A percentile compares a stretch with the other conserved stretches of the same genome.
These are phyloP conservation scores for Cinclus cinclus DNA, from an alignment of 2,113 vertebrate species.

Conservation along the genomic window DNA sequence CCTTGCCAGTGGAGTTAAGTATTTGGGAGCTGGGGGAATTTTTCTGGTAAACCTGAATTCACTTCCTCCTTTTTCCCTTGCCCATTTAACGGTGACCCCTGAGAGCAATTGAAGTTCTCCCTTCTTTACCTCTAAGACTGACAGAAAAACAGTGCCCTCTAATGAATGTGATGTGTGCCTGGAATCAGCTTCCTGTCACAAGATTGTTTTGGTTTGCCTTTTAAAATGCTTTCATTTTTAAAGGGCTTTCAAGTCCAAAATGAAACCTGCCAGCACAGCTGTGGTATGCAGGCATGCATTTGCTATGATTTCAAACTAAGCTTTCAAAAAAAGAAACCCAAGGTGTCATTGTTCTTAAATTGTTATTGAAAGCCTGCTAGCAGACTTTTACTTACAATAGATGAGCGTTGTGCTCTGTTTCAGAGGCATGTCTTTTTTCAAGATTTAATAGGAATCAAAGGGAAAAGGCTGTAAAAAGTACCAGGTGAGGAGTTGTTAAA, in stretches of 20 bases:
- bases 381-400: neutral
- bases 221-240: neutral
- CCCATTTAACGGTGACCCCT: neutral
- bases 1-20: neutral
- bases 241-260: neutral
- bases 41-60: neutral
- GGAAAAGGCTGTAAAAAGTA: neutral
- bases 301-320: neutral
- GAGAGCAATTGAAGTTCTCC: neutral
- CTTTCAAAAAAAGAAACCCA: neutral
- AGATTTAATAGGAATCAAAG: neutral
- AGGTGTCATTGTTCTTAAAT: neutral
- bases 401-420: neutral
- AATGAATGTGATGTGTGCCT: conserved; percentile 29
- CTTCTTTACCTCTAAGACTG: neutral
- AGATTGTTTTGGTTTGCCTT: neutral
- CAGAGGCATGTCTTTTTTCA: neutral
- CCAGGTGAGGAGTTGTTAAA: neutral
- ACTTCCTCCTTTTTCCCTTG: neutral
- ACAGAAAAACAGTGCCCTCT: conserved; percentile 68
- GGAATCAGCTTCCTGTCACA: neutral
- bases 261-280: neutral
- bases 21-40: neutral
- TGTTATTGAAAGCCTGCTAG: neutral
- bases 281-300: neutral